These are phyloP conservation scores for Andrena bucephala DNA, from an alignment of 2,888 invertebrate genomes.

Conservation along the genomic window DNA sequence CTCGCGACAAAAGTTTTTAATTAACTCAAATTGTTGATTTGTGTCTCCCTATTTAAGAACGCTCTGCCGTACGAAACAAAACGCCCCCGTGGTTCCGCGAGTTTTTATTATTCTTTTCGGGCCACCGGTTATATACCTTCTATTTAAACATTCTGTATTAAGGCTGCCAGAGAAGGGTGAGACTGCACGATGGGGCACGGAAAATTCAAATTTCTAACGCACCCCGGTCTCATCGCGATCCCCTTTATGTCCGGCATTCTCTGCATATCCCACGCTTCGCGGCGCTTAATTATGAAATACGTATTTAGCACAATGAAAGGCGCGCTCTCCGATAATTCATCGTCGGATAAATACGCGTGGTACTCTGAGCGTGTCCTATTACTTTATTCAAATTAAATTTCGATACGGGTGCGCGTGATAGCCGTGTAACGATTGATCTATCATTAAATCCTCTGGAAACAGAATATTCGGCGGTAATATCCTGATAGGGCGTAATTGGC, in stretches of 20 bases:
- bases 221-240: constrained; percentile 61
- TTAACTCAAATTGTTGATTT: constrained; percentile 17
- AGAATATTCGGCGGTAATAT: constrained; percentile 11
- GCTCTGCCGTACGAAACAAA: constrained; percentile 26
- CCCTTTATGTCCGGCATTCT: constrained; percentile 69
- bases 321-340: constrained; percentile 64
- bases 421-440: background rate
- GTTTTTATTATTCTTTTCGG: constrained; percentile 42
- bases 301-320: constrained; percentile 69
- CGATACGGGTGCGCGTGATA: background rate
- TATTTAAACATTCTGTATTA: constrained; percentile 65
- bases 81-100: constrained; percentile 7
- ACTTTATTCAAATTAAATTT: constrained; percentile 33
- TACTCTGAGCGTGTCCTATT: constrained; percentile 17
- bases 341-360: constrained; percentile 54
- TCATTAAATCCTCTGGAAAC: background rate
- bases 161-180: constrained; percentile 48
- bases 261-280: constrained; percentile 62
- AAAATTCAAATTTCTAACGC: constrained; percentile 72
- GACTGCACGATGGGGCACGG: constrained; percentile 66
- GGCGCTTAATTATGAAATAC: constrained; percentile 73
- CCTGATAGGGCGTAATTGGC: background rate
- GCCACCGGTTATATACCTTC: constrained; percentile 33
- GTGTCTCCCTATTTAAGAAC: constrained; percentile 1
- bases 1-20: constrained; percentile 17